These are phyloP conservation scores for Azorinus chamasolen DNA, from an alignment of 2,888 invertebrate genomes.

Conservation along the genomic window DNA sequence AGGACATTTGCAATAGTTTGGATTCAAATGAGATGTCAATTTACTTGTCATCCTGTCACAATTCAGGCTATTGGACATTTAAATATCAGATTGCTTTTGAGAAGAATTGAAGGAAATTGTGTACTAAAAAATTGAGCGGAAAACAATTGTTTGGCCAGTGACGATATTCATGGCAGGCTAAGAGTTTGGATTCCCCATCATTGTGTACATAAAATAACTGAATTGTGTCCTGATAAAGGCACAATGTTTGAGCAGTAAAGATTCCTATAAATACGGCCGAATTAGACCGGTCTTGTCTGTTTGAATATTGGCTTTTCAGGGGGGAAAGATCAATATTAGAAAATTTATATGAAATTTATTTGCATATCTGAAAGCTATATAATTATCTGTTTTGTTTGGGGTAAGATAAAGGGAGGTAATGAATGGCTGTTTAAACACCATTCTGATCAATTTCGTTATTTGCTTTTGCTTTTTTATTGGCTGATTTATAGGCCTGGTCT, in stretches of 20 bases:
- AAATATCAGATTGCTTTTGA: too few species aligned
- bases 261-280: conserved; percentile 45
- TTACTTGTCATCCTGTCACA: too few species aligned
- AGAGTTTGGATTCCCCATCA: conserved; percentile 1
- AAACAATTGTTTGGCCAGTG: too few species aligned
- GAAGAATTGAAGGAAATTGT: too few species aligned
- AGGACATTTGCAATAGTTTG: too few species aligned
- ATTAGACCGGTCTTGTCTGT: conserved; percentile 37
- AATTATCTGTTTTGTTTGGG: conserved; percentile 50
- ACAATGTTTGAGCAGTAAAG: conserved; percentile 41
- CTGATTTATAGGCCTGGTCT: conserved; percentile 34
- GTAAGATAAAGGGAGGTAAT: conserved; percentile 46
- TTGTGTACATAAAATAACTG: conserved; percentile 52
- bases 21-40: too few species aligned
- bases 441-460: conserved; percentile 14
- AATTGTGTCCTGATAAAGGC: conserved; percentile 39
- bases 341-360: conserved; percentile 63
- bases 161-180: too few species aligned
- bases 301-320: conserved; percentile 51
- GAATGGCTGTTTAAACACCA: conserved; percentile 52
- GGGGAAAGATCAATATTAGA: conserved; percentile 63
- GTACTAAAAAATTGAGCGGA: too few species aligned
- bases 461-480: conserved; percentile 26
- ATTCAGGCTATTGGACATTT: too few species aligned
- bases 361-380: conserved; percentile 57